Conservation (phyloP, 2,113 vertebrate species). For the Nansenia antarctica region DNA sequence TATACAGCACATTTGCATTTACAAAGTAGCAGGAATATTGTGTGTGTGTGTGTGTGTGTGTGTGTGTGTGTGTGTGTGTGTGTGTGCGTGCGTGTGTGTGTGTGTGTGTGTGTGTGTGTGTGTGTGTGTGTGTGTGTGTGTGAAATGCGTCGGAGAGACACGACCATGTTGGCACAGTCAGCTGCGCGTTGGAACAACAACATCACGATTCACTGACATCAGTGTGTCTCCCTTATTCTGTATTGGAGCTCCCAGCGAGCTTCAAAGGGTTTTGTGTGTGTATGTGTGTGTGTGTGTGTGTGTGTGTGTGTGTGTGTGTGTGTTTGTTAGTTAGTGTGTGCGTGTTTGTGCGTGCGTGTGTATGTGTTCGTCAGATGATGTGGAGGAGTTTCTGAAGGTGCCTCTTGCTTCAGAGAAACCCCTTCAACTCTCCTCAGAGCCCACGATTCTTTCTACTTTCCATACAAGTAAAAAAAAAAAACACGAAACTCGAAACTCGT, state of each 20-base stretch:
- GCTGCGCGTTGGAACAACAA: background rate
- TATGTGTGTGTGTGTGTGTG: no score
- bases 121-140: no score
- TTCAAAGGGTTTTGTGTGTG: background rate
- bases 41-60: no score
- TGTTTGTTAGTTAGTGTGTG: no score
- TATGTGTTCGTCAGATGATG: constrained; percentile 1
- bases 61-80: background rate
- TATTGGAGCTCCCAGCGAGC: background rate
- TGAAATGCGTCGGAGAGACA: background rate
- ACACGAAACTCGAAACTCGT: constrained; percentile 4
- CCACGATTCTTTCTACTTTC: constrained; percentile 10
- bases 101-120: background rate
- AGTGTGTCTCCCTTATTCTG: constrained; percentile 1
- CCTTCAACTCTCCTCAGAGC: constrained; percentile 13
- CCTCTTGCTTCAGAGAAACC: background rate
- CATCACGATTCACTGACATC: background rate
- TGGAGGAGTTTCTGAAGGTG: constrained; percentile 23
- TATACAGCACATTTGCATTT: background rate
- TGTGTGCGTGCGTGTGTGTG: background rate
- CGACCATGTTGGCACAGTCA: no score
- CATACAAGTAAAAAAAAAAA: constrained; percentile 1
- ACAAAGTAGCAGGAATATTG: background rate
- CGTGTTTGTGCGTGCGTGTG: background rate
- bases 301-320: no score